Evolutionary conservation across 2,113 vertebrate species (phyloP).

Genomic region (Prinia subflava): DNA sequence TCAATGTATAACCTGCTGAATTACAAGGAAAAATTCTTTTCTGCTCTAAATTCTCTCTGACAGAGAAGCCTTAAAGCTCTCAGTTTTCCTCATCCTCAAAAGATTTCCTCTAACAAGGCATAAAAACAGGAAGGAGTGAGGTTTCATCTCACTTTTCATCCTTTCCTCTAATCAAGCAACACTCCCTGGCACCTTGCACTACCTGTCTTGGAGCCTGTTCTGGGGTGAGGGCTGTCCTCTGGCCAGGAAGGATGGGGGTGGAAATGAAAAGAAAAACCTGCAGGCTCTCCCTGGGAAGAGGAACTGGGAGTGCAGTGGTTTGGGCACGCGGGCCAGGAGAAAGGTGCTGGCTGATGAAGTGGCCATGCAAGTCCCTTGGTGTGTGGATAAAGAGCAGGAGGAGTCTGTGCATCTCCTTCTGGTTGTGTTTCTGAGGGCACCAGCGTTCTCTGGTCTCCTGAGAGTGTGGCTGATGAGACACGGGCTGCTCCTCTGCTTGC

Average conservation of each 20-base stretch:
- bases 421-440: neutral
- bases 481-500: neutral
- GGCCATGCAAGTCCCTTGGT: neutral
- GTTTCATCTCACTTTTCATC: neutral
- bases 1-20: neutral
- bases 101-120: neutral
- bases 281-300: neutral
- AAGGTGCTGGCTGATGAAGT: neutral
- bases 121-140: neutral
- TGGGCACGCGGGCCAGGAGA: neutral
- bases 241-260: neutral
- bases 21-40: neutral
- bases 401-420: neutral
- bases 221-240: neutral
- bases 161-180: constrained; percentile 1
- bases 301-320: neutral
- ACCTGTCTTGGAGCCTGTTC: constrained; percentile 38
- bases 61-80: neutral
- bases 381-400: neutral
- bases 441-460: accelerated
- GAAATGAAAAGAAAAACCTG: neutral
- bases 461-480: neutral
- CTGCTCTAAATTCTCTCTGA: neutral
- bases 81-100: neutral
- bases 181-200: neutral